These are phyloP conservation scores for Temnothorax ravouxi DNA, from an alignment of 2,888 invertebrate species.

Conservation along the genomic window DNA sequence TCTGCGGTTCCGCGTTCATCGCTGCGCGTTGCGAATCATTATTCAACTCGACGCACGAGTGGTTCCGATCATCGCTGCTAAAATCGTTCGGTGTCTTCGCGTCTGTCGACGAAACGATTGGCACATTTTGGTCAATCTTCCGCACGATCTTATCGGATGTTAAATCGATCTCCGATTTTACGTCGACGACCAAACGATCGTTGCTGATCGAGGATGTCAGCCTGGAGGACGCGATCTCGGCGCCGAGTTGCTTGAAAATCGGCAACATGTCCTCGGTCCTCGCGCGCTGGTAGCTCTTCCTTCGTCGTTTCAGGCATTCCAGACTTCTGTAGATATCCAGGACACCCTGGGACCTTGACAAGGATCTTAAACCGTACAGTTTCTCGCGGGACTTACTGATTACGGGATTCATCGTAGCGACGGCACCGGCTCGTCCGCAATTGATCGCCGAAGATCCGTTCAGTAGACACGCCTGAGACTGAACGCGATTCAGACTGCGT, in stretches of 20 bases:
- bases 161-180: not conserved
- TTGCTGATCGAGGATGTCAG: slow-evolving; percentile 40
- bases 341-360: slow-evolving; percentile 87
- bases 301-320: slow-evolving; percentile 81
- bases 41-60: not conserved
- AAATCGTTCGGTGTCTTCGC: not conserved
- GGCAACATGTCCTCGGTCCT: slow-evolving; percentile 82
- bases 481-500: slow-evolving; percentile 83
- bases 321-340: slow-evolving; percentile 86
- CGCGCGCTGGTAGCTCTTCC: slow-evolving; percentile 80
- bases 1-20: slow-evolving; percentile 9
- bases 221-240: slow-evolving; percentile 73
- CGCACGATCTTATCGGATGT: not conserved
- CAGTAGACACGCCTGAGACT: slow-evolving; percentile 85
- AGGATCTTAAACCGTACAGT: slow-evolving; percentile 86
- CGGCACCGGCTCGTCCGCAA: slow-evolving; percentile 64
- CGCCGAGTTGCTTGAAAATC: slow-evolving; percentile 79
- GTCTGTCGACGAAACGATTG: not conserved
- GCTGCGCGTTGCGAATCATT: not conserved
- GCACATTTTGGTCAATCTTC: not conserved
- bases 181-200: slow-evolving; percentile 20
- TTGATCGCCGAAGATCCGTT: slow-evolving; percentile 67
- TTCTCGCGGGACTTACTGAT: slow-evolving; percentile 86
- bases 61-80: not conserved
- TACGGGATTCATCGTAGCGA: slow-evolving; percentile 78